Conservation (phyloP, 37 sponge, comb jelly and placozoan species). For the Spongilla lacustris region DNA sequence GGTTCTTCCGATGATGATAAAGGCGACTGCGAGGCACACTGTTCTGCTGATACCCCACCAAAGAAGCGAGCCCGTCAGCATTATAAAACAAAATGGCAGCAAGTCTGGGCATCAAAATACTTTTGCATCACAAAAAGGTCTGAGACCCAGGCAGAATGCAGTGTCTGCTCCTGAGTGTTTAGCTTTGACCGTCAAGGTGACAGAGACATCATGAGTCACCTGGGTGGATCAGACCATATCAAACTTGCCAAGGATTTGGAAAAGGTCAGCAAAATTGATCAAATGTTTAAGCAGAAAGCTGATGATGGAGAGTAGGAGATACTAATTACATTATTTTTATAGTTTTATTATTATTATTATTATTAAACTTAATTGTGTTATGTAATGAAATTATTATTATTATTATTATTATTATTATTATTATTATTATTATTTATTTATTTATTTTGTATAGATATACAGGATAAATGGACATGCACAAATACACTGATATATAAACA, state of each 20-base stretch:
- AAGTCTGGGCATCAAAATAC: too few relatives aligned
- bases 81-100: too few relatives aligned
- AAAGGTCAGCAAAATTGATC: not conserved
- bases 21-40: too few relatives aligned
- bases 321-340: not conserved
- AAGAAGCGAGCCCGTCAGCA: too few relatives aligned
- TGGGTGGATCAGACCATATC: conserved; percentile 15
- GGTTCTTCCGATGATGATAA: too few relatives aligned
- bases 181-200: conserved; percentile 56
- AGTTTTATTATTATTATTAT: not conserved
- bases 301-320: not conserved
- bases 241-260: conserved; percentile 13
- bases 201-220: conserved; percentile 34
- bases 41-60: too few relatives aligned
- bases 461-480: too few relatives aligned
- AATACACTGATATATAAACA: too few relatives aligned
- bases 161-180: conserved; percentile 23
- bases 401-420: not conserved
- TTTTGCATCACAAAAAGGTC: too few relatives aligned
- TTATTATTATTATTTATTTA: too few relatives aligned
- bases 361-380: not conserved
- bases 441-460: too few relatives aligned
- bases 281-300: too few relatives aligned
- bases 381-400: not conserved
- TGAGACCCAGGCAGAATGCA: not conserved